Conservation (phyloP, 1,140 invertebrate genomes). For the Zaprionus ornatus region DNA sequence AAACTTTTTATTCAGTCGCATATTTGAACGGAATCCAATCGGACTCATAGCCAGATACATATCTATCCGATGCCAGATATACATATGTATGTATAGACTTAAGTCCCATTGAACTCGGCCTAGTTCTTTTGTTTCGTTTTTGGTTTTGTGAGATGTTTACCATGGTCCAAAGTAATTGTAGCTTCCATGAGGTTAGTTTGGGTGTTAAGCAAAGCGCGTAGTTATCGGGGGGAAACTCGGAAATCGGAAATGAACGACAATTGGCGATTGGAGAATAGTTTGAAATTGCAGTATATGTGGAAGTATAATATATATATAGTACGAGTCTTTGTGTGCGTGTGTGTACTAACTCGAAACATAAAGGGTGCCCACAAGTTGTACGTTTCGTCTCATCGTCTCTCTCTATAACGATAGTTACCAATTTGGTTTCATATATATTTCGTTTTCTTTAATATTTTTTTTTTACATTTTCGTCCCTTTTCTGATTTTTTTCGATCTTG, state of each 20-base stretch:
- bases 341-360: constrained; percentile 28
- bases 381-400: not conserved
- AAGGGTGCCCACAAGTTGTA: constrained; percentile 29
- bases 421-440: constrained; percentile 6
- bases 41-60: constrained; percentile 19
- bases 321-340: not conserved
- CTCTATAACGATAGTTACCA: not conserved
- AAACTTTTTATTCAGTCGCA: constrained; percentile 78
- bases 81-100: constrained; percentile 28
- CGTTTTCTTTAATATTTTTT: constrained; percentile 6
- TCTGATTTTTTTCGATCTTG: constrained; percentile 33
- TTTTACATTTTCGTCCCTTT: constrained; percentile 13
- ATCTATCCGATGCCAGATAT: constrained; percentile 19
- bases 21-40: constrained; percentile 61
- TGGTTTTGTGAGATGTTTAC: constrained; percentile 61
- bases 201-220: constrained; percentile 32
- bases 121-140: constrained; percentile 24
- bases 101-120: constrained; percentile 14
- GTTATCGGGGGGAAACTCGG: not conserved
- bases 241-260: constrained; percentile 13
- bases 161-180: constrained; percentile 66
- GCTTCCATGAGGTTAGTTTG: constrained; percentile 18
- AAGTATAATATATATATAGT: constrained; percentile 28
- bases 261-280: not conserved
- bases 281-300: constrained; percentile 22